A percentile compares a stretch with the other conserved stretches of the same genome.
Conservation (phyloP, 2,113 vertebrate species). For the Monopterus albus region DNA sequence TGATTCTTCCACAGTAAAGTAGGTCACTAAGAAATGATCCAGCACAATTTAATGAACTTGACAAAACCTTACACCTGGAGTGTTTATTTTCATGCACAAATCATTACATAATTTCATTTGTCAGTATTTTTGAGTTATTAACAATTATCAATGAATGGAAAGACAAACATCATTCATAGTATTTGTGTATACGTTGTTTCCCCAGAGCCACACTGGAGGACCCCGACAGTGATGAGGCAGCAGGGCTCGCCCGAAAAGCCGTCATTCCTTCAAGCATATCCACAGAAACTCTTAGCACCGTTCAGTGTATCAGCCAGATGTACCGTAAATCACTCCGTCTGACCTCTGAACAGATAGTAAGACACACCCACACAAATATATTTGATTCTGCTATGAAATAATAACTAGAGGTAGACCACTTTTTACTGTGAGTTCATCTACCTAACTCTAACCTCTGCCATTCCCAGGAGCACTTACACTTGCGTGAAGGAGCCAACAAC, state of each 20-base stretch:
- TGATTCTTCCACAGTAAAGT: conserved; percentile 72
- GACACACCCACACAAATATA: conserved; percentile 23
- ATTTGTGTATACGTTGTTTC: conserved; percentile 14
- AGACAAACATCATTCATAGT: no score
- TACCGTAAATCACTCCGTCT: conserved; percentile 93
- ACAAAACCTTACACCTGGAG: no score
- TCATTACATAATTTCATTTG: no score
- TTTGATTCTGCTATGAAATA: not conserved
- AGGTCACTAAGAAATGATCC: conserved; percentile 42
- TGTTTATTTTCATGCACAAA: no score
- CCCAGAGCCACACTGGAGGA: conserved; percentile 73
- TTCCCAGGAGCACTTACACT: conserved; percentile 85
- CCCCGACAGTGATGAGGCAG: conserved; percentile 79
- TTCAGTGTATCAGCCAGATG: conserved; percentile 78
- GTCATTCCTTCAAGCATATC: conserved; percentile 38
- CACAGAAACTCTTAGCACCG: conserved; percentile 52
- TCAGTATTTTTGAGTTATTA: no score
- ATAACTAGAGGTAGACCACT: not conserved
- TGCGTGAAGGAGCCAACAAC: conserved; percentile 90
- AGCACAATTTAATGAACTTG: not conserved
- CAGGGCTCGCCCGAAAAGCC: conserved; percentile 44
- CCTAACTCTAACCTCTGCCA: not conserved
- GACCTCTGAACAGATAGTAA: conserved; percentile 91
- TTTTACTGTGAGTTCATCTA: not conserved
- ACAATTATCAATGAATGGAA: no score